Percentiles rank a stretch among this genome's conserved stretches.
Evolutionary conservation across 2,888 invertebrate species (phyloP).

Genomic region (Perithous albicinctus): DNA sequence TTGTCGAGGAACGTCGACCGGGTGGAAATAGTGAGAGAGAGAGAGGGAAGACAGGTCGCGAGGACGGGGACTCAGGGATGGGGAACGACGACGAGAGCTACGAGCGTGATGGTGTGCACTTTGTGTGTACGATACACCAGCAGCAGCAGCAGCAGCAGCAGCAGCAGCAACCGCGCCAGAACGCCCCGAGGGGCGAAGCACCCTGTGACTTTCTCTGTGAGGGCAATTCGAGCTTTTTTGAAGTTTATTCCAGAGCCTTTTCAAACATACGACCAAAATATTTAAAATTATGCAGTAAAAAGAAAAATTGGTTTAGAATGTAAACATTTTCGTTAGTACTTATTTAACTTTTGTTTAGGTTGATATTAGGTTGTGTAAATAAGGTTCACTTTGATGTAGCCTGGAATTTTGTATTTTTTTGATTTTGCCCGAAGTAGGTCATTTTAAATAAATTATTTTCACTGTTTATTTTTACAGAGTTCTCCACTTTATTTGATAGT

Average conservation of each 20-base stretch:
- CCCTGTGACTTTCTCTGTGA: slow-evolving; percentile 29
- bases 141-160: not conserved
- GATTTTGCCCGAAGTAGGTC: not conserved
- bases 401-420: not conserved
- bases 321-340: slow-evolving; percentile 1
- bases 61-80: slow-evolving; percentile 17
- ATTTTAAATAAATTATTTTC: not conserved
- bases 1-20: slow-evolving; percentile 66
- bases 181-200: slow-evolving; percentile 41
- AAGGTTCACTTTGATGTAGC: not conserved
- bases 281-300: slow-evolving; percentile 12
- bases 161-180: not conserved
- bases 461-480: not conserved
- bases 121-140: slow-evolving; percentile 35
- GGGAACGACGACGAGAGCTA: slow-evolving; percentile 36
- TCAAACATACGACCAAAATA: slow-evolving; percentile 16
- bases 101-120: not conserved
- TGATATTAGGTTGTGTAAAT: not conserved
- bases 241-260: slow-evolving; percentile 15
- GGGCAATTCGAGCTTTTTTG: slow-evolving; percentile 35
- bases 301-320: not conserved
- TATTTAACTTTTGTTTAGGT: not conserved
- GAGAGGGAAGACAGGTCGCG: slow-evolving; percentile 30
- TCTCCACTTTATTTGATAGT: no score
- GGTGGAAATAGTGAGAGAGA: slow-evolving; percentile 53